phyloP scores from a whole-genome alignment of 2,797 vertebrate genomes.

The Falco concolor region DNA sequence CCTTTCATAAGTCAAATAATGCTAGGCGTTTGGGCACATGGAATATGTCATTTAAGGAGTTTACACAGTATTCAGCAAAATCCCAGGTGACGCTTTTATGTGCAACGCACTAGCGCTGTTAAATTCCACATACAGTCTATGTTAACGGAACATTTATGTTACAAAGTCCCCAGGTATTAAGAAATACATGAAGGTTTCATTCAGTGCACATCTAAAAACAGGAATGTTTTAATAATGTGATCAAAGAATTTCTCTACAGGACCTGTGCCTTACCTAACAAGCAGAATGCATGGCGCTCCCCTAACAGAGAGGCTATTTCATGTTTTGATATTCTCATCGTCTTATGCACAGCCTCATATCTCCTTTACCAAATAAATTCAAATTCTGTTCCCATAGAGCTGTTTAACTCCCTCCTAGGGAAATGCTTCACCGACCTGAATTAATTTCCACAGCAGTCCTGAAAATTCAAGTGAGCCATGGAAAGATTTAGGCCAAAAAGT shows the following conservation, averaged over 20 bases:
- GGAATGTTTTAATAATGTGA: neutral
- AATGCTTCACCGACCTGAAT: neutral
- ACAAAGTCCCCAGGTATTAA: neutral
- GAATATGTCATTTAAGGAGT: neutral
- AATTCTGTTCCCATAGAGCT: neutral
- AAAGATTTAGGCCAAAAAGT: neutral
- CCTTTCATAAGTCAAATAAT: neutral
- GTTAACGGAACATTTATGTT: neutral
- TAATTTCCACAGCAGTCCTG: neutral
- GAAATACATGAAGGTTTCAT: neutral
- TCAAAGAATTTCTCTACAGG: neutral
- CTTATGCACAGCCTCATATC: neutral
- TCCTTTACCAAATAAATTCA: neutral
- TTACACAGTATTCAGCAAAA: neutral
- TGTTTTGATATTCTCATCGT: neutral
- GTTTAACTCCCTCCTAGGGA: neutral
- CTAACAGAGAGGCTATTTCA: neutral
- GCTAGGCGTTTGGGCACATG: neutral
- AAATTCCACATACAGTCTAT: neutral
- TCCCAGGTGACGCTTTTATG: accelerated
- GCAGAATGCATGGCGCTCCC: neutral
- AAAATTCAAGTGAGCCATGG: neutral
- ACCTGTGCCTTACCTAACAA: neutral
- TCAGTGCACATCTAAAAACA: neutral
- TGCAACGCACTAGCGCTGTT: neutral